Percentiles rank a stretch among this genome's conserved stretches.
phyloP scores from a whole-genome alignment of 2,888 invertebrate genomes.

The Cordylochernes scorpioides region DNA sequence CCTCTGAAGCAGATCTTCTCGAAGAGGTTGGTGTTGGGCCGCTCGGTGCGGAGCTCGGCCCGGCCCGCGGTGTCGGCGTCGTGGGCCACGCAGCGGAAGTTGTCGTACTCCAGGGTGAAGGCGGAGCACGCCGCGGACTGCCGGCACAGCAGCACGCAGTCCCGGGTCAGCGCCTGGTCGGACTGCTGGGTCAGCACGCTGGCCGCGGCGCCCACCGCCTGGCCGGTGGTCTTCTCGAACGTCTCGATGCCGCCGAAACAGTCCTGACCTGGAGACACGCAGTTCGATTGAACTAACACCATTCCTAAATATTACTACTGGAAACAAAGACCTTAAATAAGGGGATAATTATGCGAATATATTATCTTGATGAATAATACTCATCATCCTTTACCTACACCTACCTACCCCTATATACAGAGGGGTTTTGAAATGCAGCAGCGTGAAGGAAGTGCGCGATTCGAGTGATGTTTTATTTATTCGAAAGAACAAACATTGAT shows the following conservation, averaged over 20 bases:
- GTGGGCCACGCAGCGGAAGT: constrained; percentile 22
- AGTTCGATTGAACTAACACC: too few species aligned
- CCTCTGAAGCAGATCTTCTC: constrained; percentile 24
- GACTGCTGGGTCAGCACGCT: constrained; percentile 22
- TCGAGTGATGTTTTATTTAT: too few species aligned
- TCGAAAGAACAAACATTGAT: too few species aligned
- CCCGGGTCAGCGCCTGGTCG: constrained; percentile 22
- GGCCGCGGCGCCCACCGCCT: constrained; percentile 18
- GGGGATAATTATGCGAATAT: too few species aligned
- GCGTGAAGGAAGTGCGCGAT: too few species aligned
- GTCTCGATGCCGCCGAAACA: constrained; percentile 25
- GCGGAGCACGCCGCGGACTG: constrained; percentile 13
- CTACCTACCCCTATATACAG: too few species aligned
- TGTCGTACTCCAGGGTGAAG: constrained; percentile 20
- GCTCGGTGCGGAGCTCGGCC: constrained; percentile 19
- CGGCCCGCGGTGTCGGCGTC: constrained; percentile 20
- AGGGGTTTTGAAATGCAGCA: too few species aligned
- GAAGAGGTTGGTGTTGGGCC: constrained; percentile 21
- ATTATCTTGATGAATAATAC: too few species aligned
- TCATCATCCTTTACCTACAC: too few species aligned
- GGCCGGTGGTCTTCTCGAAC: constrained; percentile 23
- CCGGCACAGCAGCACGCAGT: constrained; percentile 23
- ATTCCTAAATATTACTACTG: too few species aligned
- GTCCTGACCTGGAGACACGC: too few species aligned
- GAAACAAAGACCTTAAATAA: too few species aligned